phyloP scores from a whole-genome alignment of 1,140 invertebrate species.

The Protaetia brevitarsis region DNA sequence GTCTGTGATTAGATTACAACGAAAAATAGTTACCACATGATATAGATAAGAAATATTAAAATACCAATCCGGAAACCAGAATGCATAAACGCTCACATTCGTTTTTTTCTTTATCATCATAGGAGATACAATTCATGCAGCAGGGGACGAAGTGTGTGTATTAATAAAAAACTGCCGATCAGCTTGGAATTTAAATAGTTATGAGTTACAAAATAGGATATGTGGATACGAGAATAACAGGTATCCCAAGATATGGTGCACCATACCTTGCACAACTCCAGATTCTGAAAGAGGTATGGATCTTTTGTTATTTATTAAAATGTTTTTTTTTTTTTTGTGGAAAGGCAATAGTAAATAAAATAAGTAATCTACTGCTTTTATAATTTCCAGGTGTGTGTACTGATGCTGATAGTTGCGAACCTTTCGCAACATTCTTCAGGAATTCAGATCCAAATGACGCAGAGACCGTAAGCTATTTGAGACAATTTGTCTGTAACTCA shows the following conservation, averaged over 20 bases:
- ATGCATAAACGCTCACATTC: background rate
- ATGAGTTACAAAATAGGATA: background rate
- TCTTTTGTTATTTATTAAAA: too few relatives aligned
- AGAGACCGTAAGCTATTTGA: background rate
- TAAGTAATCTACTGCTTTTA: too few relatives aligned
- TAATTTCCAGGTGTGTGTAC: background rate
- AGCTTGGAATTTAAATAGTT: background rate
- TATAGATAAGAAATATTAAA: too few relatives aligned
- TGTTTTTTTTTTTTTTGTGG: too few relatives aligned
- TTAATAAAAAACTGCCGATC: constrained; percentile 8
- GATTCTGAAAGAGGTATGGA: constrained; percentile 12
- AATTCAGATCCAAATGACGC: background rate
- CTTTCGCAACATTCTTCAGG: background rate
- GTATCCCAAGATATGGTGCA: constrained; percentile 11
- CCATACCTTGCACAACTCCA: background rate
- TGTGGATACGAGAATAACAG: background rate
- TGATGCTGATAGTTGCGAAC: background rate
- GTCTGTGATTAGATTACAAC: too few relatives aligned
- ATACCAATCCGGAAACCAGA: too few relatives aligned
- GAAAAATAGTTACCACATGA: too few relatives aligned
- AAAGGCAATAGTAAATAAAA: too few relatives aligned
- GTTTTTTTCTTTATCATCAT: background rate
- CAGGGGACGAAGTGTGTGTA: background rate
- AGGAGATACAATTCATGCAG: background rate
- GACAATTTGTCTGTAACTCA: background rate